phyloP scores from a whole-genome alignment of 2,888 invertebrate species.

The Pherbina coryleti region DNA sequence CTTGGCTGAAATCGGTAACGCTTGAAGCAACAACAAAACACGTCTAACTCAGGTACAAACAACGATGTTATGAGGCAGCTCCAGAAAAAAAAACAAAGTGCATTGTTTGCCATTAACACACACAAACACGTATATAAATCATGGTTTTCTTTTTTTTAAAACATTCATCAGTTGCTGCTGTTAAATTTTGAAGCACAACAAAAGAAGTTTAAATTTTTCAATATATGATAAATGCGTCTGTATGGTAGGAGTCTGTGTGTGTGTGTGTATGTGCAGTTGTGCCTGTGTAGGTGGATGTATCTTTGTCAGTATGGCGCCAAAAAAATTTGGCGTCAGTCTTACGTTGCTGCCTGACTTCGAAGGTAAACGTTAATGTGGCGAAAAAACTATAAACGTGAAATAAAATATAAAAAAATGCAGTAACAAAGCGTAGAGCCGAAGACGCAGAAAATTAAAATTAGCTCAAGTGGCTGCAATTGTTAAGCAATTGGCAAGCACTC shows the following conservation, averaged over 20 bases:
- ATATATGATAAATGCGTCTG: constrained; percentile 14
- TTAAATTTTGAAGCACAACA: constrained; percentile 9
- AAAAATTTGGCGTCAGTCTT: constrained; percentile 22
- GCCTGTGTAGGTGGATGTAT: neutral
- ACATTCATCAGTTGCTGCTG: constrained; percentile 5
- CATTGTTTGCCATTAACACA: neutral
- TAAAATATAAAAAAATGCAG: neutral
- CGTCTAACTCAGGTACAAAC: neutral
- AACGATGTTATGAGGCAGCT: neutral
- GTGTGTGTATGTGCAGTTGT: neutral
- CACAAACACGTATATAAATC: constrained; percentile 13
- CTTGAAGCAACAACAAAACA: constrained; percentile 10
- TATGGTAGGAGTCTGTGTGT: neutral
- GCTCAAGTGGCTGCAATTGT: constrained; percentile 24
- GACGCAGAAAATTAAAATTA: constrained; percentile 9
- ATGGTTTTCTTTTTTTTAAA: neutral
- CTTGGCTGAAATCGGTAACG: neutral
- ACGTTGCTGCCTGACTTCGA: neutral
- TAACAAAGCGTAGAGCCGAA: neutral
- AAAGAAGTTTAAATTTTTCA: constrained; percentile 19
- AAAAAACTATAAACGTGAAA: neutral
- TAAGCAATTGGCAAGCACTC: neutral
- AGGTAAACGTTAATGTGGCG: constrained; percentile 21
- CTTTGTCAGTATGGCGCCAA: constrained; percentile 24
- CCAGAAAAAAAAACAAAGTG: neutral